Conservation (phyloP, 2,797 vertebrate genomes). For the Hephaestus fuliginosus region DNA sequence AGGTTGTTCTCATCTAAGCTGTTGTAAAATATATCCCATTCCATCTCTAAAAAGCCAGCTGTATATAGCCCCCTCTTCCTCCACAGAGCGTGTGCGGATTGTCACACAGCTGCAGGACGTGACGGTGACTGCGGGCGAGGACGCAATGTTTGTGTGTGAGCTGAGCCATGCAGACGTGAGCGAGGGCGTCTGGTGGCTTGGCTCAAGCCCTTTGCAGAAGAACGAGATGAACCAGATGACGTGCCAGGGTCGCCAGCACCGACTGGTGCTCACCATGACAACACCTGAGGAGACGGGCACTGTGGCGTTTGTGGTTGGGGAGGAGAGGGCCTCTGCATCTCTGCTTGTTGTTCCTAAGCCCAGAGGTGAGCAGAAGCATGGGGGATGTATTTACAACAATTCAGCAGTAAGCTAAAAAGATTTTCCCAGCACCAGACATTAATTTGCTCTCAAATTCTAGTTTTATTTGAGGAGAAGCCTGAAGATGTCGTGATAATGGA, state of each 20-base stretch:
- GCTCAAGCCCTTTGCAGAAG: conserved; percentile 91
- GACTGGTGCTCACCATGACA: conserved; percentile 86
- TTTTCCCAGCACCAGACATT: not conserved
- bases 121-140: conserved; percentile 93
- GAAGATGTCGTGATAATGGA: conserved; percentile 77
- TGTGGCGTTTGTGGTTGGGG: conserved; percentile 87
- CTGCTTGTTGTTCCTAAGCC: conserved; percentile 87
- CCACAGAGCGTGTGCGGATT: conserved; percentile 84
- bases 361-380: conserved; percentile 74
- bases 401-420: not conserved
- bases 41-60: conserved; percentile 55
- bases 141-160: conserved; percentile 93
- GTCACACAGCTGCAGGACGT: conserved; percentile 87
- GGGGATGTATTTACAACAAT: not conserved
- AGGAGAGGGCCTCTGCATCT: conserved; percentile 84
- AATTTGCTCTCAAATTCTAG: conserved; percentile 62
- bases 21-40: conserved; percentile 25
- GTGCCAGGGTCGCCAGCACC: conserved; percentile 79
- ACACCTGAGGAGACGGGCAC: conserved; percentile 87
- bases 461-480: conserved; percentile 82
- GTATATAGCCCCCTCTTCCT: conserved; percentile 53
- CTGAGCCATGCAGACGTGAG: conserved; percentile 88
- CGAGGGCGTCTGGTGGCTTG: conserved; percentile 94
- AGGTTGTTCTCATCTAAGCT: conserved; percentile 19
- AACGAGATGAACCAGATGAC: conserved; percentile 92